phyloP scores from a whole-genome alignment of 2,113 vertebrate genomes.

The Chrysemys picta region DNA sequence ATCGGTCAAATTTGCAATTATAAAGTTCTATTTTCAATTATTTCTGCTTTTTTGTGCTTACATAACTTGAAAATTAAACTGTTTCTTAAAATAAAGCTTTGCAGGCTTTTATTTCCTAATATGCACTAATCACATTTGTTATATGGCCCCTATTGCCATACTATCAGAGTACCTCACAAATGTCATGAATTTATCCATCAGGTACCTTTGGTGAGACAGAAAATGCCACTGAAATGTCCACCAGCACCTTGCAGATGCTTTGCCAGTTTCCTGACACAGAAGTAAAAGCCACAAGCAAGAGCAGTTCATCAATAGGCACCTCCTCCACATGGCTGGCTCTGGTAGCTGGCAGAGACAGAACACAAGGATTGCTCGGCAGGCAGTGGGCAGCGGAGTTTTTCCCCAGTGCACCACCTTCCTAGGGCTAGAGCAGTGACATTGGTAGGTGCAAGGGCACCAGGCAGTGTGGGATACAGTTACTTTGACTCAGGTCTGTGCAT shows the following conservation, averaged over 20 bases:
- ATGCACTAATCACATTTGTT: background rate
- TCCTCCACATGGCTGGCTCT: background rate
- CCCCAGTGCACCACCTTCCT: background rate
- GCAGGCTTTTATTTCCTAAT: background rate
- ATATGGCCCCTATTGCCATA: background rate
- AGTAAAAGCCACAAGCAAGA: background rate
- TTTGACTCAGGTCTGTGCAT: background rate
- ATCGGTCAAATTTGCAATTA: background rate
- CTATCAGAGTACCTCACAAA: background rate
- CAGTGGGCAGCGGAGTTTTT: background rate
- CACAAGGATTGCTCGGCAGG: background rate
- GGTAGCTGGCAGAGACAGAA: background rate
- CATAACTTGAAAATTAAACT: background rate
- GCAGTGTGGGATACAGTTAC: background rate
- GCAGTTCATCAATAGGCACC: background rate
- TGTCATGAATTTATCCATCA: background rate
- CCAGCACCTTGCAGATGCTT: background rate
- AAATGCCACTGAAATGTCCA: background rate
- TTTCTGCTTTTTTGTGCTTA: constrained; percentile 16
- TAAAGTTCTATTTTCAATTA: background rate
- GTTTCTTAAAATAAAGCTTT: constrained; percentile 2
- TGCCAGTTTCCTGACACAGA: background rate
- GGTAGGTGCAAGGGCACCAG: background rate
- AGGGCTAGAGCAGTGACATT: background rate
- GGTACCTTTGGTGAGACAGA: background rate